Conservation (phyloP, 2,888 invertebrate genomes). For the Eremobia ochroleuca region DNA sequence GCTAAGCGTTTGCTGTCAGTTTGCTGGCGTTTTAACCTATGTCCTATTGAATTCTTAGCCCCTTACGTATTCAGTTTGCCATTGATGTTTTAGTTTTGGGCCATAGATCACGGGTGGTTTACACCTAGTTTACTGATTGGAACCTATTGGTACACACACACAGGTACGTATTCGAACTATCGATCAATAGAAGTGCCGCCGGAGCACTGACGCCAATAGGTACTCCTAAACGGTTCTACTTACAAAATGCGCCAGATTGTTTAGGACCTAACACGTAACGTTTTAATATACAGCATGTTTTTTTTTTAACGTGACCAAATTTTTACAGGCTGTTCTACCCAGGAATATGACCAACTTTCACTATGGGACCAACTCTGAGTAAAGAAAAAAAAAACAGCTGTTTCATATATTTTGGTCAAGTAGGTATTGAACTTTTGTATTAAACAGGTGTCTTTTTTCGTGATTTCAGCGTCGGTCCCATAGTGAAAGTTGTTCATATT, state of each 20-base stretch:
- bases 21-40: slow-evolving; percentile 25
- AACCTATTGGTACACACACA: too few relatives aligned
- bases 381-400: too few relatives aligned
- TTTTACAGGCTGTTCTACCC: too few relatives aligned
- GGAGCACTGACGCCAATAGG: not conserved
- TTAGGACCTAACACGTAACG: not conserved
- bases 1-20: slow-evolving; percentile 34
- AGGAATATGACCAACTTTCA: too few relatives aligned
- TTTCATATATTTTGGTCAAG: too few relatives aligned
- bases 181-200: not conserved
- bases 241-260: not conserved
- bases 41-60: not conserved
- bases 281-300: too few relatives aligned
- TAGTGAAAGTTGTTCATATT: too few relatives aligned
- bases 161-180: not conserved
- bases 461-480: too few relatives aligned
- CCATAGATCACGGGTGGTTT: not conserved
- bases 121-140: not conserved
- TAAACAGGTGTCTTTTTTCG: too few relatives aligned
- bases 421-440: too few relatives aligned
- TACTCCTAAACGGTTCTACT: not conserved
- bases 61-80: not conserved
- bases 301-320: too few relatives aligned
- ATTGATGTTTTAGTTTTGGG: not conserved
- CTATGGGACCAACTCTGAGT: too few relatives aligned